A percentile compares a stretch with the other conserved stretches of the same genome.
phyloP scores from a whole-genome alignment of 1,140 invertebrate genomes.

The Trichonephila inaurata region DNA sequence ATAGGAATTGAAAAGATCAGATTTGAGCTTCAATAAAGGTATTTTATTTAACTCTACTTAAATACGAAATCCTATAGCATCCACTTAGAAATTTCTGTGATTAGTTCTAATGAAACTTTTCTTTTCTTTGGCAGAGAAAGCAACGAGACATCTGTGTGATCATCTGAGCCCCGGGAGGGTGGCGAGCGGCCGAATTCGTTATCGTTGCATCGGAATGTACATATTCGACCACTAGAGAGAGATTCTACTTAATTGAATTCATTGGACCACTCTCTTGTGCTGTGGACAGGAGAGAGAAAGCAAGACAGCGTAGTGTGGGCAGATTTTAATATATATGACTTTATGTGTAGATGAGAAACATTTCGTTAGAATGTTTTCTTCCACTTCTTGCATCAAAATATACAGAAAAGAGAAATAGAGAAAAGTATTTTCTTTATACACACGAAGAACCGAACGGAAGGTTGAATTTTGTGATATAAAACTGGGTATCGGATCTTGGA shows the following conservation, averaged over 20 bases:
- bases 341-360: background rate
- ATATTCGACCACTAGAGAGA: background rate
- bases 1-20: no score
- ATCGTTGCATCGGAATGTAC: background rate
- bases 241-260: conserved; percentile 44
- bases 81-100: no score
- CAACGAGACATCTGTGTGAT: conserved; percentile 74
- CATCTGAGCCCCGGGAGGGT: background rate
- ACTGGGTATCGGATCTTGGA: background rate
- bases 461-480: conserved; percentile 30
- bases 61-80: no score
- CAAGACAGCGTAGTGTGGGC: background rate
- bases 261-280: background rate
- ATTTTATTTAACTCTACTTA: no score
- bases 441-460: background rate
- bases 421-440: conserved; percentile 15
- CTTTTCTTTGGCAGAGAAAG: conserved; percentile 60
- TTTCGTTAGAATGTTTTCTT: background rate
- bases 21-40: no score
- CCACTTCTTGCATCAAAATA: conserved; percentile 28
- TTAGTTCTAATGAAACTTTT: no score
- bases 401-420: background rate
- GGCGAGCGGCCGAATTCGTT: background rate
- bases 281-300: background rate
- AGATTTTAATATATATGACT: background rate